Evolutionary conservation across 2,113 vertebrate genomes (phyloP), one percentile per base, ranked within the genome.

Genomic region (Cygnus buccinator): DNA sequence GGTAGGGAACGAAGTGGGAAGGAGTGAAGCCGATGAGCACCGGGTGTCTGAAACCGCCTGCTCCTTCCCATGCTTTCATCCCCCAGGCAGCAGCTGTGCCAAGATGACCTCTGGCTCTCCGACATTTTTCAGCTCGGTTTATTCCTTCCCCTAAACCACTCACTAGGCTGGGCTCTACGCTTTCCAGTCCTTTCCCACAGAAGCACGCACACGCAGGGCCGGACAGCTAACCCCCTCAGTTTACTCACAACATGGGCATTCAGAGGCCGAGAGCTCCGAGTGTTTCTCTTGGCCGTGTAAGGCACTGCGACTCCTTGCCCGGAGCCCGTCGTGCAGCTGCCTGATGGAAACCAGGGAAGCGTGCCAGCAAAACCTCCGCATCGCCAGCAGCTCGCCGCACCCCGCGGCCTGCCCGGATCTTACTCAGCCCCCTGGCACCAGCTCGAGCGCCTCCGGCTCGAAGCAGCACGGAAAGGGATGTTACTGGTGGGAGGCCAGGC

Each of bases 241-340:
- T 91, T 94, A 74, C 89, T 95, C 84, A 94, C 81, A 91, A 76
- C 91, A 62, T 11, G 72, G 90, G 90, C 79, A 78, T 93, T 92
- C 85, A 71, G 87, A 86, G 55, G 61, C 92, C 85, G 77, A 92
- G 87, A 85, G 87, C 58, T 62, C n/a, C 2, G 61, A 68, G 21
- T 78, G 68, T 66, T 91, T 93, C 84, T 68, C 82, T 94, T 95
- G 89, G 82, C 84, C 1, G 26, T 66, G 26, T 41, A 76, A 83
- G 62, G 54, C 71, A 25, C n/a, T 67, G 65, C 41, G 75, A 88
- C 59, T 91, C 70, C 70, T 79, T 82, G 83, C 84, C 67, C 74
- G 54, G 89, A 87, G 57, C 87, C 59, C 1, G 1, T 77, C 82
- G 71, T 37, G 43, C 44, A 87, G 70, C 86, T 87, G 76, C 71